Percentiles rank a stretch among this genome's conserved stretches.
phyloP scores from a whole-genome alignment of 2,113 vertebrate species.

The Monarcha castaneiventris region DNA sequence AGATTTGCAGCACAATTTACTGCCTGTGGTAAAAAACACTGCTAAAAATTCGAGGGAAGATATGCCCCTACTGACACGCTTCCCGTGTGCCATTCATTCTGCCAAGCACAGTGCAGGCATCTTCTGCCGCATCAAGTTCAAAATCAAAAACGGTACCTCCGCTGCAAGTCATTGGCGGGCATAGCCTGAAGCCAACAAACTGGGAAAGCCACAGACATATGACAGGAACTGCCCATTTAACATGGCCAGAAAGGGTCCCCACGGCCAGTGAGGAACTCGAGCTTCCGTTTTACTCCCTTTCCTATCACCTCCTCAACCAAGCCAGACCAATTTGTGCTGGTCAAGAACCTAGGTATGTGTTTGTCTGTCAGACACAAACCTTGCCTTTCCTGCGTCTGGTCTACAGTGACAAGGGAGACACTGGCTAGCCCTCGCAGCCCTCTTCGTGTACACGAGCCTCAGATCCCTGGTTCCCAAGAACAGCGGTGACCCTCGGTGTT shows the following conservation, averaged over 20 bases:
- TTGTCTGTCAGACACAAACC: neutral
- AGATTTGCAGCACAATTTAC: neutral
- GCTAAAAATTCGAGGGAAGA: neutral
- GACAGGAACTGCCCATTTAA: neutral
- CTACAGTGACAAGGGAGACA: neutral
- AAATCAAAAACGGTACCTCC: neutral
- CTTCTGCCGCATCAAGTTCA: neutral
- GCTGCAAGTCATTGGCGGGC: neutral
- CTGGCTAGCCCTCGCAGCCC: neutral
- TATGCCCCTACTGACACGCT: fast-evolving
- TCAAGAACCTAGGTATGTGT: neutral
- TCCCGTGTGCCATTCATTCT: neutral
- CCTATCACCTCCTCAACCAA: neutral
- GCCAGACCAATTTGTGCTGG: neutral
- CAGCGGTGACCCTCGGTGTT: fast-evolving
- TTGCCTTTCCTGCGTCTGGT: neutral
- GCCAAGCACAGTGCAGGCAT: neutral
- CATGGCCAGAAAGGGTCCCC: neutral
- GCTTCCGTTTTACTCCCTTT: neutral
- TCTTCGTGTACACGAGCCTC: fast-evolving
- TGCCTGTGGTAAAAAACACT: neutral
- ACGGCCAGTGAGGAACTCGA: fast-evolving
- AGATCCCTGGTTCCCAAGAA: fast-evolving
- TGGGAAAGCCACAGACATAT: fast-evolving
- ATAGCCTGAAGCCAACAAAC: neutral